A percentile compares a stretch with the other conserved stretches of the same genome.
Conservation (phyloP, 2,888 invertebrate species). For the Polymixis lichenea region DNA sequence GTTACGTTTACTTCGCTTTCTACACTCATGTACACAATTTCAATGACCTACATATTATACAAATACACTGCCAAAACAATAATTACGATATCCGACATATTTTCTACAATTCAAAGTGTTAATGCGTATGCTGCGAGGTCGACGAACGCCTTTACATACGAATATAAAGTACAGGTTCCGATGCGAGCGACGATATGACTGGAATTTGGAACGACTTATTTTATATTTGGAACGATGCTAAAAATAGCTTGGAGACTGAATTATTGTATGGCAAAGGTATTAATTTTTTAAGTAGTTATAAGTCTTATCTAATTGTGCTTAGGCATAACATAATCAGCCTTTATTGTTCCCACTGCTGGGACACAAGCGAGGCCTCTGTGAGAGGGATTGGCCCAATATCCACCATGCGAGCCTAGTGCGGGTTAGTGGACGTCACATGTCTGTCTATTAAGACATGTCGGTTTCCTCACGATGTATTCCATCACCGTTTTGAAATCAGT, state of each 20-base stretch:
- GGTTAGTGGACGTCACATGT: no score
- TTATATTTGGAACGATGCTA: slow-evolving; percentile 5
- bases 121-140: slow-evolving; percentile 64
- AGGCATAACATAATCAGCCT: no score
- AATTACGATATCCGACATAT: slow-evolving; percentile 58
- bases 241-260: slow-evolving; percentile 9
- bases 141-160: slow-evolving; percentile 64
- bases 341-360: no score
- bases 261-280: not conserved
- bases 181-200: slow-evolving; percentile 33
- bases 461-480: no score
- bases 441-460: no score
- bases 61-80: slow-evolving; percentile 60
- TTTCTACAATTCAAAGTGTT: slow-evolving; percentile 39
- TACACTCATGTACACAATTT: slow-evolving; percentile 27
- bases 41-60: slow-evolving; percentile 61
- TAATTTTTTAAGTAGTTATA: no score
- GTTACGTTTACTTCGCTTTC: slow-evolving; percentile 47
- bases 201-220: slow-evolving; percentile 27
- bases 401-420: no score
- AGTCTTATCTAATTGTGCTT: no score
- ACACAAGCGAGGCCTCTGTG: no score
- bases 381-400: no score
- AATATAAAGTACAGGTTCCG: slow-evolving; percentile 49
- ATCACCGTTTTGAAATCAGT: no score